Conservation (phyloP, 2,797 vertebrate species). For the Characodon lateralis region DNA sequence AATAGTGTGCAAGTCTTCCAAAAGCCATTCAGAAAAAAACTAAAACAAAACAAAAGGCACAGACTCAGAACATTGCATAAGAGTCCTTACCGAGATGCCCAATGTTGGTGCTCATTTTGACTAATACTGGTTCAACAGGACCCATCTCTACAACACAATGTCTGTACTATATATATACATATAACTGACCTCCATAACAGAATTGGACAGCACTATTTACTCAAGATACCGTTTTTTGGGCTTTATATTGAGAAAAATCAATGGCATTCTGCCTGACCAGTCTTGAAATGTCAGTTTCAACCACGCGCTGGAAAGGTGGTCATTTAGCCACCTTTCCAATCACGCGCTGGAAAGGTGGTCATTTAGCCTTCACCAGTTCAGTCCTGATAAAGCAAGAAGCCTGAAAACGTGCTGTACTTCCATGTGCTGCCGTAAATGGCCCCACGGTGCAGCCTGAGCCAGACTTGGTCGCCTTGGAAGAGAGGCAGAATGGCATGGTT, state of each 20-base stretch:
- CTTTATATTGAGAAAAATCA: neutral
- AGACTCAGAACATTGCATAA: conserved; percentile 53
- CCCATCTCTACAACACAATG: neutral
- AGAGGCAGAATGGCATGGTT: conserved; percentile 95
- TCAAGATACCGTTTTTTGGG: neutral
- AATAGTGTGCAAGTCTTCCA: conserved; percentile 28
- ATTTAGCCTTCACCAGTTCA: conserved; percentile 63
- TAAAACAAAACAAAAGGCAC: conserved; percentile 36
- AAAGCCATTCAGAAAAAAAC: conserved; percentile 42
- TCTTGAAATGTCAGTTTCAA: neutral
- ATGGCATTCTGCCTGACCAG: neutral
- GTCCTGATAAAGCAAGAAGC: conserved; percentile 97
- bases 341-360: conserved; percentile 4
- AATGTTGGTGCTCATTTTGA: neutral
- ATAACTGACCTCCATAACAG: neutral
- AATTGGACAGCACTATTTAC: neutral
- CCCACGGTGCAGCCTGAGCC: conserved; percentile 93
- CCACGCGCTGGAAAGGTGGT: conserved; percentile 7
- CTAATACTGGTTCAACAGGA: no score
- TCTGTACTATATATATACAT: neutral
- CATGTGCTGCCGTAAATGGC: conserved; percentile 98
- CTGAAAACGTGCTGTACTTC: conserved; percentile 99
- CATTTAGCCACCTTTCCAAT: neutral
- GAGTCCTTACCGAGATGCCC: conserved; percentile 24
- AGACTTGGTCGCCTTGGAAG: conserved; percentile 94